Percentiles rank a stretch among this genome's conserved stretches.
Conservation (phyloP, 2,113 vertebrate species). For the Barbus barbus region DNA sequence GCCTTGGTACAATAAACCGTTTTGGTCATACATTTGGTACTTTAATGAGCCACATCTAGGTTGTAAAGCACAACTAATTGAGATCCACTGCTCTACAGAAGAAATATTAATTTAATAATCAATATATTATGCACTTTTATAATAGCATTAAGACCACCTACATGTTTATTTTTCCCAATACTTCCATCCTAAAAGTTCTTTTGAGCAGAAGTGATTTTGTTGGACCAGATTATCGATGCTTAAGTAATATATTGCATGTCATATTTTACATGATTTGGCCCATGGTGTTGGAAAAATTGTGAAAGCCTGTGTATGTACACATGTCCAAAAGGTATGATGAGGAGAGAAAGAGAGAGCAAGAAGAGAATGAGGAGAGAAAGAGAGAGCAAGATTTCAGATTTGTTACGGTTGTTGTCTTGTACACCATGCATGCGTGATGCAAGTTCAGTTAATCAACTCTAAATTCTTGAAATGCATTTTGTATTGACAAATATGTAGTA, state of each 20-base stretch:
- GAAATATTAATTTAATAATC: too few relatives aligned
- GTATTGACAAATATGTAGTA: not conserved
- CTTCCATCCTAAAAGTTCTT: too few relatives aligned
- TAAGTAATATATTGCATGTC: not conserved
- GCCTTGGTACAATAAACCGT: too few relatives aligned
- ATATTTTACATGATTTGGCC: not conserved
- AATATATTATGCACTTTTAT: not conserved
- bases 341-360: too few relatives aligned
- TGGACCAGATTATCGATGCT: not conserved
- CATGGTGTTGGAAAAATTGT: not conserved
- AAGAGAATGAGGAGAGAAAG: too few relatives aligned
- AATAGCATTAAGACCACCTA: not conserved
- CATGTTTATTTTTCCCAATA: too few relatives aligned
- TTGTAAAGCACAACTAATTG: too few relatives aligned
- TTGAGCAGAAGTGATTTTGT: too few relatives aligned
- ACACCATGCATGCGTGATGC: not conserved
- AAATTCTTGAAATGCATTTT: not conserved
- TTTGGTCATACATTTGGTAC: too few relatives aligned
- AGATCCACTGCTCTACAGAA: too few relatives aligned
- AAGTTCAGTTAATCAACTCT: not conserved
- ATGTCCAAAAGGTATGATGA: not conserved
- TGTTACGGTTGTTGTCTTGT: not conserved
- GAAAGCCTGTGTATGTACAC: not conserved
- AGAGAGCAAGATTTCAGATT: not conserved
- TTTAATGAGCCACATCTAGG: too few relatives aligned